Base-by-base conservation (phyloP, 2,888 invertebrate species). In the Hirtodrosophila histrioides region DNA sequence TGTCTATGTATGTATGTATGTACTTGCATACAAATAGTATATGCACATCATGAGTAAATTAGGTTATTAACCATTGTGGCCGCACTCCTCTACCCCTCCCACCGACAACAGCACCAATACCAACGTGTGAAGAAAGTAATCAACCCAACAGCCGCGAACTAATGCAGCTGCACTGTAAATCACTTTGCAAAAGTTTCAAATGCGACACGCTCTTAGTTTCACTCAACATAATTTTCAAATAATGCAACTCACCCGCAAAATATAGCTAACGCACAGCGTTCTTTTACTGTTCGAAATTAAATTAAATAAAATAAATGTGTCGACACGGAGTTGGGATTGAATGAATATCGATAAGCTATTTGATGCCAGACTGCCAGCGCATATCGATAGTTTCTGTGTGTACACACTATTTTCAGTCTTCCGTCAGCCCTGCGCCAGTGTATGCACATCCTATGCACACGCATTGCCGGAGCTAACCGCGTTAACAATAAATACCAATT, bases 301-400 rank as follows among this genome's bases (percentile, higher is more conserved):
- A 60, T 65, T 51, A 57, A 75, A 65, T 61, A 70, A 57, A 61
- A 51, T 58, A 58, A 62, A 56, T 69, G 49, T 65, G 72, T 75
- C 75, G 70, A 75, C 65, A 69, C 39, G 31, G 41, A 53, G 45
- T 40, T 56, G 24, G 4, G 56, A 73, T 50, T 64, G 33, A 60
- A 53, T 54, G 51, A 44, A 36, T 44, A 57, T 55, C 71, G 71
- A 71, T 71, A 57, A 31, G 3, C n/a, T 8, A 24, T 29, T 54
- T 17, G 5, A 48, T 40, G 39, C 29, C 31, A 5, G 10, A 12
- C 36, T 57, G 39, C 4, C 12, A 10, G 3, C 6, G 0, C 4
- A 7, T 50, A 75, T 75, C 72, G 72, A 72, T 60, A 44, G 9
- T 8, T 37, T 9, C 0, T 0, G 9, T 29, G 48, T 44, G 23